A percentile compares a stretch with the other conserved stretches of the same genome.
Conservation (phyloP, 2,113 vertebrate genomes). For the Zingel zingel region DNA sequence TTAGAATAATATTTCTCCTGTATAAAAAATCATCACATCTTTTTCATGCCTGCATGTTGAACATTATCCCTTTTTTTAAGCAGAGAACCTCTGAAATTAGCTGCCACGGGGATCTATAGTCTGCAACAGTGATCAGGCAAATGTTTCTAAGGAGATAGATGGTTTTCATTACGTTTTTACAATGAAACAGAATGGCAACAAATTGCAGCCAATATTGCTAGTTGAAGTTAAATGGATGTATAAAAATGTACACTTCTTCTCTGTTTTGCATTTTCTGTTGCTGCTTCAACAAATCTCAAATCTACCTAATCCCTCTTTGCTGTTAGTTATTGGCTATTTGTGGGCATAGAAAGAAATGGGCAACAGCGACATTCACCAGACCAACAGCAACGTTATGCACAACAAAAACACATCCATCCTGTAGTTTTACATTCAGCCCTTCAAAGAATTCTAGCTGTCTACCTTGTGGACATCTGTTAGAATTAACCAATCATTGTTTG, state of each 20-base stretch:
- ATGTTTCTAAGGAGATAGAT: conserved; percentile 60
- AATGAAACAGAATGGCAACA: conserved; percentile 59
- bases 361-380: background rate
- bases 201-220: conserved; percentile 43
- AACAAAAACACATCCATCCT: background rate
- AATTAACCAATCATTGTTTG: background rate
- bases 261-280: conserved; percentile 14
- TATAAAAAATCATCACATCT: conserved; percentile 22
- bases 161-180: conserved; percentile 72
- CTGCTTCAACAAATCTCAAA: conserved; percentile 28
- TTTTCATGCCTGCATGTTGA: conserved; percentile 13
- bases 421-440: background rate
- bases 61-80: conserved; percentile 28
- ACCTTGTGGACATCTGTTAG: background rate
- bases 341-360: background rate
- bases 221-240: conserved; percentile 62
- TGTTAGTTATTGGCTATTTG: conserved; percentile 18
- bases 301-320: conserved; percentile 14
- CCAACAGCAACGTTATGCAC: background rate
- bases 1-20: conserved; percentile 5
- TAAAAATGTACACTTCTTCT: conserved; percentile 40
- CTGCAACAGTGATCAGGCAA: conserved; percentile 57
- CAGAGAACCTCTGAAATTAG: conserved; percentile 55
- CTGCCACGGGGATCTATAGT: conserved; percentile 62
- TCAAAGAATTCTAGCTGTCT: background rate